These are phyloP conservation scores for Cariama cristata DNA, from an alignment of 2,113 vertebrate species.

Conservation along the genomic window DNA sequence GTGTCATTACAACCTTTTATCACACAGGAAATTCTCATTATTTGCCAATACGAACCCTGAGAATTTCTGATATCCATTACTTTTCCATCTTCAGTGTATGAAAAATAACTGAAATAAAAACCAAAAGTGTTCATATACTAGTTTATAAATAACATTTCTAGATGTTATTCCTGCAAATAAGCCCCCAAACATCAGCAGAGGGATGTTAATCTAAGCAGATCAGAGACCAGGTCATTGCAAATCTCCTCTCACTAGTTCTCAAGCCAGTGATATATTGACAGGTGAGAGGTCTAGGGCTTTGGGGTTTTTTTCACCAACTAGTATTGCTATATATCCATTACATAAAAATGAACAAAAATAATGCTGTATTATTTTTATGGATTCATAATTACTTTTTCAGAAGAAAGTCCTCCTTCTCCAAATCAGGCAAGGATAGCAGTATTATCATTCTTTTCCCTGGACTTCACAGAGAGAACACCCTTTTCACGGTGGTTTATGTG, in stretches of 20 bases:
- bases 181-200: neutral
- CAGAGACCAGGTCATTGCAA: neutral
- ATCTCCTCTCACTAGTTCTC: neutral
- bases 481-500: fast-evolving
- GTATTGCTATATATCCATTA: neutral
- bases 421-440: neutral
- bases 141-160: neutral
- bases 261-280: neutral
- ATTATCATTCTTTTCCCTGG: neutral
- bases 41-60: neutral
- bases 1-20: neutral
- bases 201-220: neutral
- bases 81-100: neutral
- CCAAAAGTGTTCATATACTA: neutral
- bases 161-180: neutral
- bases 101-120: neutral
- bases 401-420: neutral
- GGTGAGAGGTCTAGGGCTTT: neutral
- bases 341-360: neutral
- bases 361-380: neutral
- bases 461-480: neutral
- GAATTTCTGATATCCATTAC: neutral
- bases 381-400: neutral
- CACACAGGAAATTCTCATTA: neutral
- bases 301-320: fast-evolving